Evolutionary conservation across 2,888 invertebrate species (phyloP).

Genomic region (Rhimphoctona megacephalus): DNA sequence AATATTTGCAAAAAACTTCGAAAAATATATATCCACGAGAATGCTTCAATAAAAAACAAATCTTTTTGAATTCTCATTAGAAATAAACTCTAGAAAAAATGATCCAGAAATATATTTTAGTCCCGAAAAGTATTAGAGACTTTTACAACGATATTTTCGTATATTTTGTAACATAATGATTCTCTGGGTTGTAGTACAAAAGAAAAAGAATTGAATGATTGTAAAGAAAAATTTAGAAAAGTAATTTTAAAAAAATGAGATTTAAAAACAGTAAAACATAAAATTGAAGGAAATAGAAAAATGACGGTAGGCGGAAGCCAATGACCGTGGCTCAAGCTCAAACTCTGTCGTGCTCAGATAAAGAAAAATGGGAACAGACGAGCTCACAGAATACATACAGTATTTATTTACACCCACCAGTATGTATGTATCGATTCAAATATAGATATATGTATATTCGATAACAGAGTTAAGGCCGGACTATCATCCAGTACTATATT

Average conservation of each 20-base stretch:
- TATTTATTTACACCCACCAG: constrained; percentile 52
- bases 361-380: constrained; percentile 63
- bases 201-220: too few species aligned
- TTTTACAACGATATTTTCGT: background rate
- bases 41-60: background rate
- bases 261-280: background rate
- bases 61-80: background rate
- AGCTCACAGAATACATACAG: constrained; percentile 56
- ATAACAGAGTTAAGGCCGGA: constrained; percentile 66
- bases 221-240: constrained; percentile 50
- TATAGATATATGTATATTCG: constrained; percentile 34
- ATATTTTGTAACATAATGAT: background rate
- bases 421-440: background rate
- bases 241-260: constrained; percentile 6
- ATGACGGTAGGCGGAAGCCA: constrained; percentile 59
- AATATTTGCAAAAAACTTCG: background rate
- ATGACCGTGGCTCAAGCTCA: constrained; percentile 66
- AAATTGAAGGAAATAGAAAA: constrained; percentile 23
- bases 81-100: too few species aligned
- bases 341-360: constrained; percentile 72
- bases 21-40: background rate
- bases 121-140: too few species aligned
- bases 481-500: constrained; percentile 48
- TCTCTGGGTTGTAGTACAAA: too few species aligned
- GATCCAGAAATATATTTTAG: too few species aligned